Evolutionary conservation across 1,140 invertebrate species (phyloP).

Genomic region (Liolophura sinensis): DNA sequence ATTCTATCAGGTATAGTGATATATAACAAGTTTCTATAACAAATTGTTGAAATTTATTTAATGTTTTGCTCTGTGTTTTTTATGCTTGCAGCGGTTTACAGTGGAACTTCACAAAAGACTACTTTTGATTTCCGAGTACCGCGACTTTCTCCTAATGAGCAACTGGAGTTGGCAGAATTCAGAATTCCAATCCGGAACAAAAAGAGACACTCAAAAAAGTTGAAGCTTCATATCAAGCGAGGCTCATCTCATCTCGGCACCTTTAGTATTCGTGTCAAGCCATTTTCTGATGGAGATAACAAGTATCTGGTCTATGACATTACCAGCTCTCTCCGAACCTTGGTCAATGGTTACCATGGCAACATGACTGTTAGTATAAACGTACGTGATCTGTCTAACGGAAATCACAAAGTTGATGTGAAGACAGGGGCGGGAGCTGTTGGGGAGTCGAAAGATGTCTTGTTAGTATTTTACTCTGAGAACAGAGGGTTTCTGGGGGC

Average conservation of each 20-base stretch:
- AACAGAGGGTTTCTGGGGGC: slow-evolving; percentile 33
- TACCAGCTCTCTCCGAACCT: slow-evolving; percentile 15
- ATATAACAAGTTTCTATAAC: no score
- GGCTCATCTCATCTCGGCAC: slow-evolving; percentile 13
- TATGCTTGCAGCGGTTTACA: no score
- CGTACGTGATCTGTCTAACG: slow-evolving; percentile 9
- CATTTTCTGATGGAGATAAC: slow-evolving; percentile 9
- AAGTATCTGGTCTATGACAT: slow-evolving; percentile 29
- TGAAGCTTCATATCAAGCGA: slow-evolving; percentile 17
- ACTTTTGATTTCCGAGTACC: slow-evolving; percentile 21
- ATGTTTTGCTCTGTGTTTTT: no score
- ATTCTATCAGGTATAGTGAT: no score
- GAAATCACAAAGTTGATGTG: slow-evolving; percentile 7
- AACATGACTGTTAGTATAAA: slow-evolving; percentile 26
- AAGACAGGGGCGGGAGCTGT: slow-evolving; percentile 2
- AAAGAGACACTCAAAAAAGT: slow-evolving; percentile 10
- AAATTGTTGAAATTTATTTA: no score
- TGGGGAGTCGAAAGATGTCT: slow-evolving; percentile 10
- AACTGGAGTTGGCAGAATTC: slow-evolving; percentile 28
- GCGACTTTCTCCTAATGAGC: slow-evolving; percentile 28
- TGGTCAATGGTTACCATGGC: slow-evolving; percentile 29
- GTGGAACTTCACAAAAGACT: no score
- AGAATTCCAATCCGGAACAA: slow-evolving; percentile 19
- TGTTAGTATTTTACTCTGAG: slow-evolving; percentile 39
- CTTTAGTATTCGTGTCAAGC: slow-evolving; percentile 10